A percentile compares a stretch with the other conserved stretches of the same genome.
Evolutionary conservation across 2,113 vertebrate genomes (phyloP).

Genomic region (Oryzias celebensis): DNA sequence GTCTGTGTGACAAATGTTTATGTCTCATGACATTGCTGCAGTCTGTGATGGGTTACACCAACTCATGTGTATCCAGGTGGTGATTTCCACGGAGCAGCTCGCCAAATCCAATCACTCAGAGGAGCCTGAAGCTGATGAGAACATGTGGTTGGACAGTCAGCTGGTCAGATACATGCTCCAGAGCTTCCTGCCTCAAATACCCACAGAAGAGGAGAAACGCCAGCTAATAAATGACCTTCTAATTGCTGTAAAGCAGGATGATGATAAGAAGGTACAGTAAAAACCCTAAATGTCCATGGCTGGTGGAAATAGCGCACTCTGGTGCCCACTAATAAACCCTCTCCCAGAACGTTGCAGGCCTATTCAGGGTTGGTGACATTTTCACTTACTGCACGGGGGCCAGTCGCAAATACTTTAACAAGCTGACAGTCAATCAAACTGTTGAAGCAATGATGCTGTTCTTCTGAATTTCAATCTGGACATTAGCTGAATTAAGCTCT

Average conservation of each 20-base stretch:
- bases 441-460: no score
- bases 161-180: slow-evolving; percentile 78
- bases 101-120: slow-evolving; percentile 40
- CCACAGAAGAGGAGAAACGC: slow-evolving; percentile 66
- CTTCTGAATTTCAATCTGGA: no score
- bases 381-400: slow-evolving; percentile 62
- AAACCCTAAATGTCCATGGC: not conserved
- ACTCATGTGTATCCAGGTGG: slow-evolving; percentile 75
- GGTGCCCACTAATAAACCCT: no score
- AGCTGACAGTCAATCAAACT: no score
- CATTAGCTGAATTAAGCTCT: no score
- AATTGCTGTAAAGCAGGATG: slow-evolving; percentile 25
- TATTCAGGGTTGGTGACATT: slow-evolving; percentile 55
- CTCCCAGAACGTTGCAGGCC: no score
- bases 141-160: slow-evolving; percentile 61
- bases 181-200: slow-evolving; percentile 74
- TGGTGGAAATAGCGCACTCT: no score
- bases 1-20: slow-evolving; percentile 53
- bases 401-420: no score
- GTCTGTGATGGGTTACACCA: no score
- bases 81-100: slow-evolving; percentile 73
- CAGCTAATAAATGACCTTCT: slow-evolving; percentile 45
- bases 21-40: no score
- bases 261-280: slow-evolving; percentile 75
- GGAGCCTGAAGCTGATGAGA: slow-evolving; percentile 20